A percentile compares a stretch with the other conserved stretches of the same genome.
Conservation (phyloP, 2,113 vertebrate species). For the Eudyptes chrysolophus region DNA sequence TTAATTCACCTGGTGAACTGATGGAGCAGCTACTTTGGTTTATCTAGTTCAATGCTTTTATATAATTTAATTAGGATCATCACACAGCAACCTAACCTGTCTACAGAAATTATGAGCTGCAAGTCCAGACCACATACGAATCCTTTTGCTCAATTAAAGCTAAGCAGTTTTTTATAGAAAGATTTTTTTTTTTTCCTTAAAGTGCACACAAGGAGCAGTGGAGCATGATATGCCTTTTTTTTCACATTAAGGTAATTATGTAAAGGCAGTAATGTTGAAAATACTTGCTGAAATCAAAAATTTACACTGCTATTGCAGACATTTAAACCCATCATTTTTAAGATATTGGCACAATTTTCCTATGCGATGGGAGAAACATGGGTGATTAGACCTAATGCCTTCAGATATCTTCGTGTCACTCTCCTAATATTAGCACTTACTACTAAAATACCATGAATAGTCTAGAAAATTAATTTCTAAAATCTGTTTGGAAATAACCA, state of each 20-base stretch:
- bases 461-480: slow-evolving; percentile 14
- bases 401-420: background rate
- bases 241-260: slow-evolving; percentile 67
- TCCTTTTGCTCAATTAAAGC: slow-evolving; percentile 75
- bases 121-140: slow-evolving; percentile 62
- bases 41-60: slow-evolving; percentile 47
- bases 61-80: slow-evolving; percentile 74
- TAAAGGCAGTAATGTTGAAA: slow-evolving; percentile 61
- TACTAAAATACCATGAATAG: background rate
- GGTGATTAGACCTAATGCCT: slow-evolving; percentile 64
- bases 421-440: slow-evolving; percentile 23
- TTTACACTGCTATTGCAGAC: slow-evolving; percentile 47
- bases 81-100: slow-evolving; percentile 52
- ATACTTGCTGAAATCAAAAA: slow-evolving; percentile 68
- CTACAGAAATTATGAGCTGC: slow-evolving; percentile 67
- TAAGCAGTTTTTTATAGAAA: slow-evolving; percentile 39
- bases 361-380: slow-evolving; percentile 65
- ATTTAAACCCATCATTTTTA: slow-evolving; percentile 70
- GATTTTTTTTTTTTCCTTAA: background rate
- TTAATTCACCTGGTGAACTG: slow-evolving; percentile 41
- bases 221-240: slow-evolving; percentile 47
- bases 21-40: slow-evolving; percentile 41
- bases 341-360: slow-evolving; percentile 61
- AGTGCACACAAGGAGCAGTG: slow-evolving; percentile 57
- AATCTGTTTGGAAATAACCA: background rate